Conservation (phyloP, 2,888 invertebrate species). For the Teleogryllus oceanicus region DNA sequence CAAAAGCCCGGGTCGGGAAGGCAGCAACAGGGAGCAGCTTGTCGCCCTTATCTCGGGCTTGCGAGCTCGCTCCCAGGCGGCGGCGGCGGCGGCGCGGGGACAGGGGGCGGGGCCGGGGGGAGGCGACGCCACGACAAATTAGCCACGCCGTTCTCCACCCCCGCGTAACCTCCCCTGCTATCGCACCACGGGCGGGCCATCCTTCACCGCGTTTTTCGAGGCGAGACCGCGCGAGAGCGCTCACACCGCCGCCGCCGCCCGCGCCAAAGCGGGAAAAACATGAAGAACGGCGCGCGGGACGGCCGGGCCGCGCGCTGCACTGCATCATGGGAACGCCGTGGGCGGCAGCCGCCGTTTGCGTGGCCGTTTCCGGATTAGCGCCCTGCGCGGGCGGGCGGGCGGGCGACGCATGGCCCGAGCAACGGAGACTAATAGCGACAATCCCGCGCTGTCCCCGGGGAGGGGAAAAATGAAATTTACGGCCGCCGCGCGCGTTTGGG, state of each 20-base stretch:
- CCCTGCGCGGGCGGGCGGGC: not conserved
- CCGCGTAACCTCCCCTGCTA: not conserved
- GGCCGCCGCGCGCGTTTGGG: not conserved
- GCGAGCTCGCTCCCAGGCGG: not conserved
- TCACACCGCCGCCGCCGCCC: not conserved
- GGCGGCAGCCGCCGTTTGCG: not conserved
- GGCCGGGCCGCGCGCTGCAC: too few species aligned
- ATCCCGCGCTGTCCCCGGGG: not conserved
- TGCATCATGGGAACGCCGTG: not conserved
- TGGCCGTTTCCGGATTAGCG: not conserved
- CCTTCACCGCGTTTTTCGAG: conserved; percentile 3
- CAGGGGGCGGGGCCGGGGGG: not conserved
- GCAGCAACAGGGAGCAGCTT: conserved; percentile 9
- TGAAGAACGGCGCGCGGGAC: not conserved
- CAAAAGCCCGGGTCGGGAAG: not conserved
- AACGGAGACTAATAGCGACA: not conserved
- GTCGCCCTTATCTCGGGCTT: not conserved
- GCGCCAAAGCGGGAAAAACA: not conserved
- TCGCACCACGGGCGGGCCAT: not conserved
- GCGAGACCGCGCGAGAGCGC: not conserved
- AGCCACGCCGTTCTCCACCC: not conserved
- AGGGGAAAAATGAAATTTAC: not conserved
- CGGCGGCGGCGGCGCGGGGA: not conserved
- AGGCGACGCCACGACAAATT: not conserved
- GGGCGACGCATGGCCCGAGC: not conserved